phyloP scores from a whole-genome alignment of 2,113 vertebrate species.

The Ibidorhyncha struthersii region DNA sequence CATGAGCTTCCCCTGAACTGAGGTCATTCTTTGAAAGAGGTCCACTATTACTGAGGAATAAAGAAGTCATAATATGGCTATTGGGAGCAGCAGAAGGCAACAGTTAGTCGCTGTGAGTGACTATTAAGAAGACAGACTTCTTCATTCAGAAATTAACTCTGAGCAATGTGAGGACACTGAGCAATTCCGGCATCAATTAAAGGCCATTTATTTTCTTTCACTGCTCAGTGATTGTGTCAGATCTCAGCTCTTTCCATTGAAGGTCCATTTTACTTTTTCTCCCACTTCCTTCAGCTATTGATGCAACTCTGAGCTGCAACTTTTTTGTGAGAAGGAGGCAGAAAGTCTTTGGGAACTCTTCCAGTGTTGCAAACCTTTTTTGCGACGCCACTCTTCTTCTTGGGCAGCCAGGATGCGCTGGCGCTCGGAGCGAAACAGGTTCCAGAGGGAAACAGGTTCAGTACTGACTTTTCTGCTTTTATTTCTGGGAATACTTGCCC shows the following conservation, averaged over 20 bases:
- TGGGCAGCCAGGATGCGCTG: rapidly evolving
- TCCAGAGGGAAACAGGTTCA: neutral
- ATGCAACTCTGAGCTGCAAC: neutral
- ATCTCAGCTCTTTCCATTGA: neutral
- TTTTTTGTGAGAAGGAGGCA: neutral
- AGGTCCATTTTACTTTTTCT: neutral
- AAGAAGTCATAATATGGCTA: neutral
- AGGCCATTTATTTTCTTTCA: neutral
- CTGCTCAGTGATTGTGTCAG: neutral
- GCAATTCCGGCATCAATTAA: neutral
- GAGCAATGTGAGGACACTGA: neutral
- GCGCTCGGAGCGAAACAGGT: rapidly evolving
- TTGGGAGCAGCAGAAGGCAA: conserved; percentile 16
- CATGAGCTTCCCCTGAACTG: neutral
- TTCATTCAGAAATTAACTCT: neutral
- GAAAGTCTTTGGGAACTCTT: neutral
- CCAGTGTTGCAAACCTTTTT: neutral
- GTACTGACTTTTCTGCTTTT: neutral
- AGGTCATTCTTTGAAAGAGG: neutral
- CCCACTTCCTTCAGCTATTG: neutral
- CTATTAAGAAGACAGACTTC: neutral
- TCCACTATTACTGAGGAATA: neutral
- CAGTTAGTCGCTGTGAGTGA: neutral
- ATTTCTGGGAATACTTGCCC: neutral
- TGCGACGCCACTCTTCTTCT: neutral